Conservation (phyloP, 2,888 invertebrate genomes). For the Yponomeuta cagnagella region DNA sequence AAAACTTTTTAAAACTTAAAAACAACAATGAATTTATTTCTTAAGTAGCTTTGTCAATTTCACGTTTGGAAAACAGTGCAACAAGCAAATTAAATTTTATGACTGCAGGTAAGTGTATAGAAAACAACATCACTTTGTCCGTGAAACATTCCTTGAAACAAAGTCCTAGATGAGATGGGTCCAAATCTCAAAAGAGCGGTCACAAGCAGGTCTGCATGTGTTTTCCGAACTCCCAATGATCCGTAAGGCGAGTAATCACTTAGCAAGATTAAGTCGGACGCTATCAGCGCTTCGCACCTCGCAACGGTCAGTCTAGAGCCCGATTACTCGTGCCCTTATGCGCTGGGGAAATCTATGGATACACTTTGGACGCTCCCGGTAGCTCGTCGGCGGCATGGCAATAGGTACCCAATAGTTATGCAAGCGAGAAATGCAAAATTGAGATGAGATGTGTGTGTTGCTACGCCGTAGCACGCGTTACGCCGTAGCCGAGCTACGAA, state of each 20-base stretch:
- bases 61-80: too few relatives aligned
- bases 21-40: too few relatives aligned
- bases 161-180: background rate
- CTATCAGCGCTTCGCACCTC: conserved; percentile 38
- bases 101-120: too few relatives aligned
- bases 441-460: conserved; percentile 5
- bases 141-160: background rate
- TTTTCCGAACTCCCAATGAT: conserved; percentile 4
- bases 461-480: conserved; percentile 5
- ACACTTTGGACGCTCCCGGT: background rate
- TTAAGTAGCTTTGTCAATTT: too few relatives aligned
- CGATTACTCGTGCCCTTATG: conserved; percentile 30
- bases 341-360: conserved; percentile 23
- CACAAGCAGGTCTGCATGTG: background rate
- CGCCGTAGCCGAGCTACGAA: conserved; percentile 7
- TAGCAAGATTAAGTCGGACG: conserved; percentile 53
- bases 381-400: conserved; percentile 8
- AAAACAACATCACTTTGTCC: background rate
- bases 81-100: too few relatives aligned
- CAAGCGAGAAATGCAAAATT: conserved; percentile 2
- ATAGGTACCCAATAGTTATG: conserved; percentile 17
- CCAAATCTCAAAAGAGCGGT: background rate
- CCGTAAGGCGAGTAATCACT: conserved; percentile 41
- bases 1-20: too few relatives aligned
- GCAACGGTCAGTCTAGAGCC: conserved; percentile 35